Evolutionary conservation across 2,888 invertebrate genomes (phyloP), one percentile per base, ranked within the genome.

Genomic region (Microctonus brassicae): DNA sequence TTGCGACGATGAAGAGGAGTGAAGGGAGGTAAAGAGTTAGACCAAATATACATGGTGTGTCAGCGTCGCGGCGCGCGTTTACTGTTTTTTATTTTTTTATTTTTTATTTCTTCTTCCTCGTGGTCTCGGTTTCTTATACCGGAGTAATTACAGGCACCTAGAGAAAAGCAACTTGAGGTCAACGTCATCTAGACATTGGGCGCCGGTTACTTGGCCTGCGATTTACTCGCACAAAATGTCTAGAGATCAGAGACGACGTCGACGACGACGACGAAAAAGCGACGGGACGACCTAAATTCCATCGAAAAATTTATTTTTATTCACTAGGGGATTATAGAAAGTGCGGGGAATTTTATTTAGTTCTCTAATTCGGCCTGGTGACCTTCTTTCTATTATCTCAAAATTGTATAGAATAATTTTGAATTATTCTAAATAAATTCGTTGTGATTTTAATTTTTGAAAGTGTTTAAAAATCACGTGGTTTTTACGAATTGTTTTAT

Each of bases 41-140:
- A 86, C 87, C 87, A 86, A 87, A 86, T 87, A 86, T 87, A 87
- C 85, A 78, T 81, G 81, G 84, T 86, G 86, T 86, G 86, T 87
- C 86, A 87, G 87, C 87, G 86, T 87, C 87, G 86, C 83, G 87
- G 86, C 85, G 84, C 86, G 82, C 85, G 83, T 83, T 63, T 70
- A n/a, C 58, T 79, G 80, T 79, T 78, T 81, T 78, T 70, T 69
- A 63, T 55, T 71, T 82, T 82, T 81, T n/a, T n/a, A n/a, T n/a
- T n/a, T n/a, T n/a, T n/a, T n/a, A n/a, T 78, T 81, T 82, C 65
- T 65, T 57, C 58, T 63, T 69, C 55, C 9, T 24, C 20, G 10
- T 65, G 53, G 42, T 69, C 52, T 68, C 75, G 77, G 11, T 47
- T 42, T 65, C 22, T 33, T 65, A 53, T 39, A 66, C 52, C 22